Evolutionary conservation across 1,140 invertebrate genomes (phyloP), one percentile per base, ranked within the genome.

Genomic region (Ceratina calcarata): DNA sequence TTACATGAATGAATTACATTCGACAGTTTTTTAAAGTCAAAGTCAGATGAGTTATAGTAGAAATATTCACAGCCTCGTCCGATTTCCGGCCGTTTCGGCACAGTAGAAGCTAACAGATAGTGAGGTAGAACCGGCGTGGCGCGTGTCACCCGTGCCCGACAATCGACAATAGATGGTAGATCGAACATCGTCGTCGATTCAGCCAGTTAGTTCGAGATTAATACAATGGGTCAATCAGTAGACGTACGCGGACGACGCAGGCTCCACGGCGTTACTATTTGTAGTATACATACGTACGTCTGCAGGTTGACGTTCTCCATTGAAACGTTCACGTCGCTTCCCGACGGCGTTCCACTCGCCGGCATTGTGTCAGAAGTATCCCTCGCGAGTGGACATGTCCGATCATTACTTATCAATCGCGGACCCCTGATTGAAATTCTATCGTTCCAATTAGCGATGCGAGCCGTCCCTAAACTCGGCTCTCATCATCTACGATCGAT

Each of bases 151-250:
- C 6, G 45, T 45, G 20, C 27, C 55, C 20, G 4, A 13, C 0
- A 45, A 45, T 12, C 15, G 12, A 32, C 67, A 20, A 69, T 82
- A 69, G 58, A 81, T 64, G 61, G 27, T 68, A 51, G 53, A 75
- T 86, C 84, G 85, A 84, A 87, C 70, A 64, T 81, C 68, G 27
- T 65, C 69, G 61, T 24, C 78, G 87, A 87, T 87, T 82, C 78
- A 78, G 37, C 57, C 76, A 82, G 79, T 83, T 83, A 77, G 75
- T 67, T 60, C 55, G 68, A 78, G 71, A 58, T 84, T 84, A 84
- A 87, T 81, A 87, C 84, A 86, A 87, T 83, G 69, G 86, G 66
- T 85, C 87, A 86, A 86, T 88, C 84, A 74, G 72, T 62, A 58
- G 27, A 51, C 51, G n/a, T 57, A 53, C 16, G 70, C 69, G 57